Evolutionary conservation across 2,797 vertebrate genomes (phyloP).

Genomic region (Mycteria americana): DNA sequence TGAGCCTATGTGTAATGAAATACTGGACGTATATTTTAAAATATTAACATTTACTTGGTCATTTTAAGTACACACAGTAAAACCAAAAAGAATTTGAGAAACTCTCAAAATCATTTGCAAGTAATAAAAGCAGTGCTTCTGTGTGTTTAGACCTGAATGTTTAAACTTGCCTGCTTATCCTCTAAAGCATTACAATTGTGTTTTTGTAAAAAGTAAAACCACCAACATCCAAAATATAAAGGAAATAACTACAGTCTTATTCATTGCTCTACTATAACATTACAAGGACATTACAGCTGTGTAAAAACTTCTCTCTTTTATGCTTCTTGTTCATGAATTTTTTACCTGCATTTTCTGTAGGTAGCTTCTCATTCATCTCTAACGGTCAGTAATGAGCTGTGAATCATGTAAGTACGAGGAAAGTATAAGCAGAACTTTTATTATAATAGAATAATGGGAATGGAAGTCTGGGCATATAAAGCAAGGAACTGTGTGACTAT

Average conservation of each 20-base stretch:
- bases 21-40: neutral
- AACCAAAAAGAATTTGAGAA: neutral
- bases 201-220: neutral
- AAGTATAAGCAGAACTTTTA: neutral
- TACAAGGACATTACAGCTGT: neutral
- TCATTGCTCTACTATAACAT: neutral
- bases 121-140: neutral
- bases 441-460: neutral
- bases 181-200: neutral
- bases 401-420: neutral
- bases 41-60: neutral
- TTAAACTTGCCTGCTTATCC: neutral
- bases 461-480: neutral
- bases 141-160: neutral
- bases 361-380: neutral
- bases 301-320: neutral
- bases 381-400: neutral
- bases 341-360: neutral
- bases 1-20: neutral
- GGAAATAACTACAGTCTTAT: neutral
- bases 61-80: neutral
- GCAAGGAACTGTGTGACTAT: neutral
- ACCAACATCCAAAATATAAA: neutral
- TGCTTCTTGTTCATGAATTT: neutral
- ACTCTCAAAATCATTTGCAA: neutral